phyloP scores from a whole-genome alignment of 1,140 invertebrate species.

The Trichonephila clavata region DNA sequence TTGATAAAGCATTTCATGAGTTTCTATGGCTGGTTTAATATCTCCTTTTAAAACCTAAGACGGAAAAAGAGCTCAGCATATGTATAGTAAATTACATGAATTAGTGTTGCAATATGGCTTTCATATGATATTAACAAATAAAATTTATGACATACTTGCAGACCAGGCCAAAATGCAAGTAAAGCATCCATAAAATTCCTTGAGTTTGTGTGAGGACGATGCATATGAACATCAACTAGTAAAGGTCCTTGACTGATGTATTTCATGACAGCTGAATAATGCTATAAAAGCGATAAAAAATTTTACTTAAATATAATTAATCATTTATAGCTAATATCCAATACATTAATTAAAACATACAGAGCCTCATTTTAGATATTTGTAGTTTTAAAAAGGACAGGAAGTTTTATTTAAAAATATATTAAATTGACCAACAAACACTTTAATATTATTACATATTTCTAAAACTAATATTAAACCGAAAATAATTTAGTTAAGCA shows the following conservation, averaged over 20 bases:
- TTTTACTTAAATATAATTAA: too few species aligned
- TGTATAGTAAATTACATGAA: background rate
- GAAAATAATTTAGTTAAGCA: too few species aligned
- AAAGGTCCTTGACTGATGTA: constrained; percentile 96
- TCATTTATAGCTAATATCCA: too few species aligned
- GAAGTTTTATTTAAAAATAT: too few species aligned
- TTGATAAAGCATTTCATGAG: constrained; percentile 98
- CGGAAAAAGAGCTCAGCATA: background rate
- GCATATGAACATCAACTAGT: constrained; percentile 99
- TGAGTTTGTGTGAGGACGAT: constrained; percentile 95
- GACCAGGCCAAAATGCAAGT: constrained; percentile 98
- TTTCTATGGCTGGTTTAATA: constrained; percentile 97
- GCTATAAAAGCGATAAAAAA: too few species aligned
- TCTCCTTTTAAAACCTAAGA: constrained; percentile 92
- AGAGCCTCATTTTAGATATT: too few species aligned
- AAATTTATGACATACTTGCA: constrained; percentile 87
- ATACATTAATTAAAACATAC: too few species aligned
- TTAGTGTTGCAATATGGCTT: too few species aligned
- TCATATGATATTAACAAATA: background rate
- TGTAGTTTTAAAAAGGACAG: too few species aligned
- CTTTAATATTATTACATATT: too few species aligned
- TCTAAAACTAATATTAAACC: too few species aligned
- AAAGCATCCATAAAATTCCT: constrained; percentile 98
- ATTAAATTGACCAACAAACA: too few species aligned
- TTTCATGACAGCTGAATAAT: constrained; percentile 99